Percentiles rank a stretch among this genome's conserved stretches.
Evolutionary conservation across 2,888 invertebrate genomes (phyloP).

Genomic region (Leptura quadrifasciata): DNA sequence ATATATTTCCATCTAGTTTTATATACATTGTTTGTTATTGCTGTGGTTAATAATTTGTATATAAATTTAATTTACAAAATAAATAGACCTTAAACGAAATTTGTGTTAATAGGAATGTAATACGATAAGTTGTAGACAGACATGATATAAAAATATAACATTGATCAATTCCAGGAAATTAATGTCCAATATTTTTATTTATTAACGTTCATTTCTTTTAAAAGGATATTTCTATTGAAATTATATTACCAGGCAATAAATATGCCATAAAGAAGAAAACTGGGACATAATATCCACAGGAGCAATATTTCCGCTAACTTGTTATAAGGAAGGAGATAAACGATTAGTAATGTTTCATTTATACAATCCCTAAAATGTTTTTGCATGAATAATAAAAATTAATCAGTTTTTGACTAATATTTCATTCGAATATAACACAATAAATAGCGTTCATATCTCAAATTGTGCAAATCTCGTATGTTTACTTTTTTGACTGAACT

Average conservation of each 20-base stretch:
- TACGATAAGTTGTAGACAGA: neutral
- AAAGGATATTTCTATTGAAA: neutral
- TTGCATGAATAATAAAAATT: too few relatives aligned
- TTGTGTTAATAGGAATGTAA: neutral
- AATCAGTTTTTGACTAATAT: too few relatives aligned
- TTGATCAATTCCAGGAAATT: neutral
- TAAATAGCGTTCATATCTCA: too few relatives aligned
- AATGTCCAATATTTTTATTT: neutral
- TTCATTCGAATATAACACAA: too few relatives aligned
- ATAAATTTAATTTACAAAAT: too few relatives aligned
- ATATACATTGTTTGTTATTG: too few relatives aligned
- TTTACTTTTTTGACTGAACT: too few relatives aligned
- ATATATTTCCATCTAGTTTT: too few relatives aligned
- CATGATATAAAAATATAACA: neutral
- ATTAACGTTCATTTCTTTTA: neutral
- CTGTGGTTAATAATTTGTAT: too few relatives aligned
- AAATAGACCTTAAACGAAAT: neutral
- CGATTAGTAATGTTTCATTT: neutral
- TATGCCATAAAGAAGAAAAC: neutral
- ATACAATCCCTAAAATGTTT: neutral
- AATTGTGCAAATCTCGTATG: too few relatives aligned
- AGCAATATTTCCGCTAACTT: neutral
- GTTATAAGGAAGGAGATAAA: neutral
- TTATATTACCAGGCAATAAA: neutral
- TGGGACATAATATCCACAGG: neutral